Evolutionary conservation across 2,113 vertebrate genomes (phyloP), one percentile per base, ranked within the genome.

Genomic region (Saiga tatarica): DNA sequence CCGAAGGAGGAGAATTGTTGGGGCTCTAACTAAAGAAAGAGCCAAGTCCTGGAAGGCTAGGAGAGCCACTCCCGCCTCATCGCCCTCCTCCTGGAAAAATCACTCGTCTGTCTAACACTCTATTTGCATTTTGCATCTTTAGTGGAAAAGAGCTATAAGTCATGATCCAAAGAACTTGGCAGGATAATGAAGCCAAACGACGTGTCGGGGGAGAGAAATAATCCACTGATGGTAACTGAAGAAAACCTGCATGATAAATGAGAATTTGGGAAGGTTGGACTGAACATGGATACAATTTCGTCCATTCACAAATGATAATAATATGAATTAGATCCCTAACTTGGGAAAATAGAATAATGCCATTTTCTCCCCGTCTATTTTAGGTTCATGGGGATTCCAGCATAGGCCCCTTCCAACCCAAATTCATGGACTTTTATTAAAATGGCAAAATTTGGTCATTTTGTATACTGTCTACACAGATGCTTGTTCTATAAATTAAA

Each of bases 391-490:
- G 19, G 16, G 2, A 84, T 57, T 86, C 2, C 7, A 1, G 2
- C 3, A 21, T 11, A 53, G 6, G 16, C 1, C 2, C 1, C 53
- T 26, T 36, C 25, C 19, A 53, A 19, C 25, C 9, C n/a, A 33
- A 8, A 12, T 64, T 59, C 21, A 10, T 1, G 33, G 16, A 25
- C 7, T 59, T 93, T 45, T 42, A 53, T 57, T 14, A 62, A 76
- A 90, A 67, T 7, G 10, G 36, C n/a, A 87, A 39, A 74, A 52
- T 88, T 5, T 90, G 74, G 33, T 45, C 16, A 93, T 47, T 96
- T 92, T 64, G 19, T 42, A 62, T 85, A 96, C 39, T 95, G 1
- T 92, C 2, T 97, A 92, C 93, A 98, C 91, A 99, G 97, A 98
- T 95, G 93, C 91, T 98, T 98, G 57, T 78, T 95, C 94, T 96